phyloP scores from a whole-genome alignment of 2,797 vertebrate genomes.

The Rhabdomys pumilio region DNA sequence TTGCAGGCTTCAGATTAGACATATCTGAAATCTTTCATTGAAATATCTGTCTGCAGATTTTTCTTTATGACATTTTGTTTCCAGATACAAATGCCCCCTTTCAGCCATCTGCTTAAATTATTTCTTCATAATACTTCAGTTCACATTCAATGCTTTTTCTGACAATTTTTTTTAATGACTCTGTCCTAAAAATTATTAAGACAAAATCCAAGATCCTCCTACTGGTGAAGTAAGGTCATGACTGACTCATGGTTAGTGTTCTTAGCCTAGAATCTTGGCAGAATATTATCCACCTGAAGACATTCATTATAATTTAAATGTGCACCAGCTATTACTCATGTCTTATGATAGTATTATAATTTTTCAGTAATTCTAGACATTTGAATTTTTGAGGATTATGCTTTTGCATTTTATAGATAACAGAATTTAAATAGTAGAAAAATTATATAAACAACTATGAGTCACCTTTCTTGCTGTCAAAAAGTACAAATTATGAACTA shows the following conservation, averaged over 20 bases:
- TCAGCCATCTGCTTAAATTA: neutral
- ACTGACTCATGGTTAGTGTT: neutral
- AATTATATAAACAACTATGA: neutral
- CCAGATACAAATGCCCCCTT: neutral
- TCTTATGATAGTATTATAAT: neutral
- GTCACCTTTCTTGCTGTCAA: neutral
- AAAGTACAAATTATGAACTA: slow-evolving; percentile 23
- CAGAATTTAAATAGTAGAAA: neutral
- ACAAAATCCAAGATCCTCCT: neutral
- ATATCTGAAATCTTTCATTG: neutral
- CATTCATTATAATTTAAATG: neutral
- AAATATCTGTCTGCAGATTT: neutral
- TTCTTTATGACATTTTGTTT: neutral
- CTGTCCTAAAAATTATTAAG: neutral
- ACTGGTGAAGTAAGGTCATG: neutral
- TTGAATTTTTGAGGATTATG: neutral
- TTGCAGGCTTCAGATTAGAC: neutral
- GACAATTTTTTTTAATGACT: neutral
- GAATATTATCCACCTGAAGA: neutral
- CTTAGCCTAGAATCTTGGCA: neutral
- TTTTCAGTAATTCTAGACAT: slow-evolving; percentile 11
- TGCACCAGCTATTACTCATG: neutral
- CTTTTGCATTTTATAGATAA: neutral
- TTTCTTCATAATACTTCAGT: neutral
- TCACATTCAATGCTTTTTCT: neutral